phyloP scores from a whole-genome alignment of 1,140 invertebrate genomes.

The Schlechtendalia chinensis region DNA sequence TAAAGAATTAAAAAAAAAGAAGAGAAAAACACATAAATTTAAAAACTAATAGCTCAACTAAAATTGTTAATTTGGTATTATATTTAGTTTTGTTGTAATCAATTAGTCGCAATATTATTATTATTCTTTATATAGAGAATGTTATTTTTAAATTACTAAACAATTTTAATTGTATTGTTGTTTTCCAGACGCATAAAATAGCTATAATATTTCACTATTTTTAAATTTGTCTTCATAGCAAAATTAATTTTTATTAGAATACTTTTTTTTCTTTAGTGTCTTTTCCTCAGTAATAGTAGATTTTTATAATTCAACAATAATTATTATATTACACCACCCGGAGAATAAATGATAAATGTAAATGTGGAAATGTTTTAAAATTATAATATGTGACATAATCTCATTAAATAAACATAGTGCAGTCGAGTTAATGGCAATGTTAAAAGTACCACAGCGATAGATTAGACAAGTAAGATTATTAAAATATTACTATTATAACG shows the following conservation, averaged over 20 bases:
- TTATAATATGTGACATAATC: background rate
- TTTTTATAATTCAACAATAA: background rate
- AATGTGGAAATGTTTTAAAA: background rate
- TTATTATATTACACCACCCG: background rate
- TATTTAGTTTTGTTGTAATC: background rate
- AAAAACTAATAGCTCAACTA: background rate
- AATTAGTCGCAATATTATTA: background rate
- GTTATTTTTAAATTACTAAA: background rate
- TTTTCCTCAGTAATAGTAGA: background rate
- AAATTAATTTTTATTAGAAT: background rate
- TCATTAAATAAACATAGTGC: conserved; percentile 19
- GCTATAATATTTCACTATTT: too few relatives aligned
- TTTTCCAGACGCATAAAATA: too few relatives aligned
- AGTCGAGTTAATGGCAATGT: background rate
- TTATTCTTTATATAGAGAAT: background rate
- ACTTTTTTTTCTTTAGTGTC: background rate
- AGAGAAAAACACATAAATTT: background rate
- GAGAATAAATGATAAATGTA: background rate
- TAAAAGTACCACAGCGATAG: background rate
- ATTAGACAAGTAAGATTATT: too few relatives aligned
- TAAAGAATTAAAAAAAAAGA: background rate
- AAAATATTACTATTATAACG: too few relatives aligned
- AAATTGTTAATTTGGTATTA: background rate
- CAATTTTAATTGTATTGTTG: background rate
- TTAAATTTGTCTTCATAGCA: background rate